Evolutionary conservation across 30 jellyfish, hydroid and myxozoan species (phyloP).

Genomic region (Cassiopea andromeda): DNA sequence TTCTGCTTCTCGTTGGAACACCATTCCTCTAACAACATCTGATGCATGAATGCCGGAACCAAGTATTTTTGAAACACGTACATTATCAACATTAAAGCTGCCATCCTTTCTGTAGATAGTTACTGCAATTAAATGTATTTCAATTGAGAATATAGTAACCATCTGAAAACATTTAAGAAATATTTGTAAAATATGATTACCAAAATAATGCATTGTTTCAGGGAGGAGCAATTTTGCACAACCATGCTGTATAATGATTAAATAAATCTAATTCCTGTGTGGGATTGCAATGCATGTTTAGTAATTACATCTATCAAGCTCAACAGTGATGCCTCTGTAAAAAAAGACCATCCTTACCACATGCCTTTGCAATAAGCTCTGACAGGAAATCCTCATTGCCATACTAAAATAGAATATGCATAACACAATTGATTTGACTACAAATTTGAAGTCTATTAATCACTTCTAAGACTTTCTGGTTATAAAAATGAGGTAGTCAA

Average conservation of each 20-base stretch:
- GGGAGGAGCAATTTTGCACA: too few species aligned
- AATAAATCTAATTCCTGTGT: too few species aligned
- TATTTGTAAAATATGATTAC: neutral
- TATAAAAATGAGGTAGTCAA: too few species aligned
- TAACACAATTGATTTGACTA: neutral
- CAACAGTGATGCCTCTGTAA: too few species aligned
- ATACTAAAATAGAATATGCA: constrained; percentile 63
- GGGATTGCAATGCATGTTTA: too few species aligned
- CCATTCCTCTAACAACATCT: constrained; percentile 94
- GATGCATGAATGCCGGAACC: constrained; percentile 97
- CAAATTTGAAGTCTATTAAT: too few species aligned
- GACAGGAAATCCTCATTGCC: constrained; percentile 96
- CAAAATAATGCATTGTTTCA: too few species aligned
- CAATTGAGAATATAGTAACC: neutral
- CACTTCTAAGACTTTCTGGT: too few species aligned
- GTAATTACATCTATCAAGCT: too few species aligned
- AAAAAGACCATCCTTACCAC: constrained; percentile 71
- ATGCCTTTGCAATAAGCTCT: constrained; percentile 89
- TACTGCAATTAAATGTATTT: neutral
- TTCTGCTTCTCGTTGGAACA: constrained; percentile 89
- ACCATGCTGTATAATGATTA: too few species aligned
- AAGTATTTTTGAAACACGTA: constrained; percentile 89
- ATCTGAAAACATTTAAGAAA: neutral
- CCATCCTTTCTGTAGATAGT: constrained; percentile 82
- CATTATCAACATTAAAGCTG: constrained; percentile 91